Evolutionary conservation across 1,140 invertebrate genomes (phyloP).

Genomic region (Trichomalopsis sarcophagae): DNA sequence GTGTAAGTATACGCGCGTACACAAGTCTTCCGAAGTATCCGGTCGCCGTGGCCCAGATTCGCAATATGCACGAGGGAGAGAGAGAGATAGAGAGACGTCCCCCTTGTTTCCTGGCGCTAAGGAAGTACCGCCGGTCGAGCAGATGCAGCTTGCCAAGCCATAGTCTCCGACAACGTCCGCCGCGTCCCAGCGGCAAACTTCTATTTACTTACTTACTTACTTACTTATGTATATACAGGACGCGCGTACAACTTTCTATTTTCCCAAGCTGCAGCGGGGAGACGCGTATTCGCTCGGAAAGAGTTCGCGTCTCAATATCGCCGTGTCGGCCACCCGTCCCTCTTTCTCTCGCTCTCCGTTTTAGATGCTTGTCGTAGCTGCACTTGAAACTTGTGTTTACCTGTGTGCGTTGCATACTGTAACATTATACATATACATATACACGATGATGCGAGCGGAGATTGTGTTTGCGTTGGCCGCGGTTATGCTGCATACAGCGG

Average conservation of each 20-base stretch:
- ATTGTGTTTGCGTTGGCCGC: neutral
- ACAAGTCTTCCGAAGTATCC: conserved; percentile 21
- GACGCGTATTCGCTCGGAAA: conserved; percentile 12
- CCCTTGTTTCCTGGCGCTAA: conserved; percentile 24
- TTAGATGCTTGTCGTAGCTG: neutral
- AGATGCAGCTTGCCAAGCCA: conserved; percentile 29
- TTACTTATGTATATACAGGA: neutral
- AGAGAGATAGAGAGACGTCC: neutral
- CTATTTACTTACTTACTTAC: conserved; percentile 33
- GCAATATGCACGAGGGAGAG: neutral
- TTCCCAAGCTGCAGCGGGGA: neutral
- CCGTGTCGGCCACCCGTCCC: neutral
- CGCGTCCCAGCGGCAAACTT: conserved; percentile 10
- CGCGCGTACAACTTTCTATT: conserved; percentile 24
- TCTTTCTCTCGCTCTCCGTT: neutral
- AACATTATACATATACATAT: neutral
- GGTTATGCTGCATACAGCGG: no score
- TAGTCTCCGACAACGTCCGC: neutral
- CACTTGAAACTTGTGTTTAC: neutral
- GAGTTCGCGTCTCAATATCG: conserved; percentile 39
- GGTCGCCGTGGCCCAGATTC: conserved; percentile 3
- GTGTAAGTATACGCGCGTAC: neutral
- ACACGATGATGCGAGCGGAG: no score
- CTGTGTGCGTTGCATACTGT: neutral
- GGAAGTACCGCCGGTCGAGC: neutral